phyloP scores from a whole-genome alignment of 2,113 vertebrate genomes.

The Macquaria australasica region DNA sequence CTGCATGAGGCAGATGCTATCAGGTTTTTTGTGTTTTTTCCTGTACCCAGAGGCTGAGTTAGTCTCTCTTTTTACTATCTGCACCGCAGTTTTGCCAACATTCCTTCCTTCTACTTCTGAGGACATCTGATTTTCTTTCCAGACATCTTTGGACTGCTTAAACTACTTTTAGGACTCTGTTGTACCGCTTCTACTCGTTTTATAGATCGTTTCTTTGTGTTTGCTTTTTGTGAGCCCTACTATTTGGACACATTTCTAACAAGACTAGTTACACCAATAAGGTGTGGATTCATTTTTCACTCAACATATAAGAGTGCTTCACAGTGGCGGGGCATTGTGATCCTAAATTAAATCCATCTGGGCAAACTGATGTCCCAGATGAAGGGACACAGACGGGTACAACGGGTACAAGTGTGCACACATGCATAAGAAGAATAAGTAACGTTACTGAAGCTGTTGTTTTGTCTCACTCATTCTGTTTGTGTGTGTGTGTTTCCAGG shows the following conservation, averaged over 20 bases:
- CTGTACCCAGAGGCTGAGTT: slow-evolving; percentile 46
- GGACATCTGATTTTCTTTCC: slow-evolving; percentile 15
- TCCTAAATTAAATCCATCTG: slow-evolving; percentile 49
- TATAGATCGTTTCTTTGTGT: neutral
- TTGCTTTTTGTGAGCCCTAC: neutral
- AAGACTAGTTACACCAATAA: neutral
- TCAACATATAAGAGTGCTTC: slow-evolving; percentile 22
- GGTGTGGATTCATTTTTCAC: slow-evolving; percentile 1
- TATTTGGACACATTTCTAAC: neutral
- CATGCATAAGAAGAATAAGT: neutral
- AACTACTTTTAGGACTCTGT: neutral
- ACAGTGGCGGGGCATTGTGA: slow-evolving; percentile 78
- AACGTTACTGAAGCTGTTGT: neutral
- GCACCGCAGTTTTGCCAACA: slow-evolving; percentile 2
- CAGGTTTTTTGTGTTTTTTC: slow-evolving; percentile 65
- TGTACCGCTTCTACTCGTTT: neutral
- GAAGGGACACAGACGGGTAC: slow-evolving; percentile 61
- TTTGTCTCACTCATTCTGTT: slow-evolving; percentile 1
- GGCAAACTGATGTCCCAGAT: slow-evolving; percentile 51
- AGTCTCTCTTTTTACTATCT: slow-evolving; percentile 44
- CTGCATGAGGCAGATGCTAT: slow-evolving; percentile 76
- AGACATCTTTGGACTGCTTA: neutral
- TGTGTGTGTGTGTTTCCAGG: slow-evolving; percentile 81
- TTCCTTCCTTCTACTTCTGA: neutral
- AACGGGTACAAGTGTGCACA: neutral